Percentiles rank a stretch among this genome's conserved stretches.
Conservation (phyloP, 2,888 invertebrate genomes). For the Calameuta pallipes region DNA sequence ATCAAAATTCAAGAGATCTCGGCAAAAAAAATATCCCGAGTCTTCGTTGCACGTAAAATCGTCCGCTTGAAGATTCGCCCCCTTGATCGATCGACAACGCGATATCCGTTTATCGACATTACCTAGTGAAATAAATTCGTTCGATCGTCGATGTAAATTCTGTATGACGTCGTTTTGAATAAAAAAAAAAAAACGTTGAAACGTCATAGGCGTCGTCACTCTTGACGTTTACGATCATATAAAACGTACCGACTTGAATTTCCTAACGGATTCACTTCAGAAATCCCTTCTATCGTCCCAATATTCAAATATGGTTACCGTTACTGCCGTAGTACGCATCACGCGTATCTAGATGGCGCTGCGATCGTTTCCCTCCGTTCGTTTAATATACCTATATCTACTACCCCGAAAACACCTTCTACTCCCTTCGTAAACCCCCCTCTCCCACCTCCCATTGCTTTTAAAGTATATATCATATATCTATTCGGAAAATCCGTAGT, state of each 20-base stretch:
- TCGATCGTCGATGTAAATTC: no score
- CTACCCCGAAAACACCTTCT: background rate
- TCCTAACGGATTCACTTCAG: background rate
- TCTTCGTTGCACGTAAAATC: no score
- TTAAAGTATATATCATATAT: background rate
- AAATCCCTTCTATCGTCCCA: slow-evolving; percentile 9
- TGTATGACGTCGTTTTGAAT: no score
- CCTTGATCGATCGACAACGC: no score
- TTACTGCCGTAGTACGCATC: background rate
- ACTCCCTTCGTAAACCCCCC: background rate
- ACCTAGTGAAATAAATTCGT: no score
- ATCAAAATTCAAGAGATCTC: no score
- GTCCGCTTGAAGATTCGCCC: no score
- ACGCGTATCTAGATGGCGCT: no score
- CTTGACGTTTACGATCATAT: background rate
- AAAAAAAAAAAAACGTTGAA: no score
- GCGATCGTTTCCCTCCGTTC: background rate
- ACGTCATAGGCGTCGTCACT: background rate
- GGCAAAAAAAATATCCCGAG: no score
- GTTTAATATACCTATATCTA: background rate
- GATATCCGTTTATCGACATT: no score
- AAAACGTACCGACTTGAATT: slow-evolving; percentile 1
- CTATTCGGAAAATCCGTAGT: slow-evolving; percentile 4
- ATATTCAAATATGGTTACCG: slow-evolving; percentile 3
- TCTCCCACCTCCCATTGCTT: background rate